Conservation (phyloP, 2,797 vertebrate species). For the Pagetopsis macropterus region DNA sequence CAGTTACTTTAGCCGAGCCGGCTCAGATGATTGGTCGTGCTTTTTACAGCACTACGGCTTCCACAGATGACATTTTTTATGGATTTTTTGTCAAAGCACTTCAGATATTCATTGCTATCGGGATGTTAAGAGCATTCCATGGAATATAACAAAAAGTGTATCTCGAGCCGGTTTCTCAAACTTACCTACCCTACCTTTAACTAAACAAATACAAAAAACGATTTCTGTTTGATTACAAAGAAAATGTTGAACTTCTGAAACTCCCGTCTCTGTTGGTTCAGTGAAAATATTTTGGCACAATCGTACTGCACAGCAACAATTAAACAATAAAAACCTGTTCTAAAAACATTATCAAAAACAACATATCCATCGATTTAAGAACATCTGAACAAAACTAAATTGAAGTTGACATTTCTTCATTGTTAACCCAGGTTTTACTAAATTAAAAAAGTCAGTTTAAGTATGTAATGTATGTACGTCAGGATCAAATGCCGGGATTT, state of each 20-base stretch:
- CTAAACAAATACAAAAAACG: neutral
- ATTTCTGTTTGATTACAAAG: neutral
- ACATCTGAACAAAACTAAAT: neutral
- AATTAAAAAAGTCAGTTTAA: constrained; percentile 10
- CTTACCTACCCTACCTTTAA: neutral
- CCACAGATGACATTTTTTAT: too few relatives aligned
- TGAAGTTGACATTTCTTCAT: neutral
- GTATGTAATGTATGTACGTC: neutral
- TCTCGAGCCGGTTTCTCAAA: too few relatives aligned
- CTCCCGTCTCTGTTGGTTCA: neutral
- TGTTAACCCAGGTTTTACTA: constrained; percentile 9
- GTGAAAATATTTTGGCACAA: constrained; percentile 44
- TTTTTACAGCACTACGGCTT: too few relatives aligned
- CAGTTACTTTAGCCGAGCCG: too few relatives aligned
- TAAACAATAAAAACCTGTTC: constrained; percentile 9
- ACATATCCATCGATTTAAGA: neutral
- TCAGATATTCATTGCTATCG: too few relatives aligned
- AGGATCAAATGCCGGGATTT: too few relatives aligned
- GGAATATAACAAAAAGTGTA: too few relatives aligned
- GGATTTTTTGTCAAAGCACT: too few relatives aligned
- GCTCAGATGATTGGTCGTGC: too few relatives aligned
- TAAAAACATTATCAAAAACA: neutral
- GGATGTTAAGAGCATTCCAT: too few relatives aligned
- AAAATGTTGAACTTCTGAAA: neutral
- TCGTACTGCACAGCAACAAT: constrained; percentile 12